These are phyloP conservation scores for Julus scanicus DNA, from an alignment of 2,888 invertebrate genomes.

Conservation along the genomic window DNA sequence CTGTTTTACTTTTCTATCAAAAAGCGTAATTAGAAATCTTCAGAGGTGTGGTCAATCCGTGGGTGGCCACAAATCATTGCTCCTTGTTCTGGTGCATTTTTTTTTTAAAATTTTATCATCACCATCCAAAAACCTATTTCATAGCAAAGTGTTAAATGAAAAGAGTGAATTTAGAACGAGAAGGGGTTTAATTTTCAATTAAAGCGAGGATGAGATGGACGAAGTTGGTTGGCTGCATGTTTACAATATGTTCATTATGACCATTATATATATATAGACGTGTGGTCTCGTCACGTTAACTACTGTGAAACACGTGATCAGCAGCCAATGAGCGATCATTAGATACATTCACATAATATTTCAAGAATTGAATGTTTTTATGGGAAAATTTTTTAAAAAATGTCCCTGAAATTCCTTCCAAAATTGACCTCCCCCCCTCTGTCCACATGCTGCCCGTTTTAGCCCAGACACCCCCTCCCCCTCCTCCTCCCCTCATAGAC, in stretches of 20 bases:
- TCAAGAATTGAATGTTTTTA: no score
- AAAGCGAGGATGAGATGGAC: background rate
- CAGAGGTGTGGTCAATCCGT: slow-evolving; percentile 20
- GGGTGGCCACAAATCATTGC: slow-evolving; percentile 33
- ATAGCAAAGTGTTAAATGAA: slow-evolving; percentile 4
- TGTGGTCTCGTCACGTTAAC: no score
- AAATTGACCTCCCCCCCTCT: no score
- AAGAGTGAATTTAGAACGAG: background rate
- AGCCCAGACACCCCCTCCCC: no score
- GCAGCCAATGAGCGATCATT: no score
- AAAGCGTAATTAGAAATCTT: slow-evolving; percentile 27
- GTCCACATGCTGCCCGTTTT: no score
- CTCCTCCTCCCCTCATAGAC: no score
- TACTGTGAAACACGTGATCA: no score
- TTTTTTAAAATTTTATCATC: background rate
- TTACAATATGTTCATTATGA: background rate
- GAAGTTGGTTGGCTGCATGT: background rate
- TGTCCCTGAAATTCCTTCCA: no score
- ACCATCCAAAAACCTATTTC: slow-evolving; percentile 20
- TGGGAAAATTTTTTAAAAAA: no score
- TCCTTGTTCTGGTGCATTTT: background rate
- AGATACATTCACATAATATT: no score
- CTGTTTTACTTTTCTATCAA: slow-evolving; percentile 33
- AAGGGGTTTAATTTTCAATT: slow-evolving; percentile 27
- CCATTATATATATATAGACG: no score